Base-by-base conservation (phyloP, 2,888 invertebrate species). In the Chloroclystis v-ata region DNA sequence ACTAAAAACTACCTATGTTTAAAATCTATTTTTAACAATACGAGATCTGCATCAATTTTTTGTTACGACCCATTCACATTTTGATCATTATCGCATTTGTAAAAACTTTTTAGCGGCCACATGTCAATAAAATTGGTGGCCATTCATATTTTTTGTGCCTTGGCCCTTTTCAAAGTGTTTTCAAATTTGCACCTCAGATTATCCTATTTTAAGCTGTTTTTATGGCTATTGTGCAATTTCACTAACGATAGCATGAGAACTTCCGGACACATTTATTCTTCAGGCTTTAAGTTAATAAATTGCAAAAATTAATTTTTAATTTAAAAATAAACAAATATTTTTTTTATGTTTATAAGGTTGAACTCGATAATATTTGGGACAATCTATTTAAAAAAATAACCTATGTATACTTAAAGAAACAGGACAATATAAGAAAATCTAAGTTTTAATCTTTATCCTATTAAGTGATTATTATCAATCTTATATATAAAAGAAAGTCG, bases 171-270 rank as follows among this genome's bases (percentile, higher is more conserved):
- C 52, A 61, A 41, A 47, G 62, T 67, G 72, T 73, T 71, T 77
- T 72, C 69, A 59, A 77, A 78, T 82, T 84, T 75, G 75, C 80
- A 78, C 80, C 78, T 66, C 56, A 61, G 65, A 69, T 70, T 69
- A 78, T 71, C 67, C 52, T 55, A 67, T 79, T 80, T 82, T 81
- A 78, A 70, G 67, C 52, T 55, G 67, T 79, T 80, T 82, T 81
- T 78, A 74, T 71, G 68, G 67, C 57, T 70, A 72, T 79, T 70
- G 70, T 61, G 65, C 69, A 74, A 80, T 80, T 76, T 69, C 56
- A 66, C 73, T 81, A 84, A 83, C 78, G 78, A 80, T 63, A 70
- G 72, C 80, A 77, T 67, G 72, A 58, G 56, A 44, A 70, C 68
- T 78, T 80, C 82, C 78, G 75, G 72, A 56, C 59, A 61, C 68